Evolutionary conservation across 2,888 invertebrate species (phyloP), one percentile per base, ranked within the genome.

Genomic region (Caenorhabditis panamensis): DNA sequence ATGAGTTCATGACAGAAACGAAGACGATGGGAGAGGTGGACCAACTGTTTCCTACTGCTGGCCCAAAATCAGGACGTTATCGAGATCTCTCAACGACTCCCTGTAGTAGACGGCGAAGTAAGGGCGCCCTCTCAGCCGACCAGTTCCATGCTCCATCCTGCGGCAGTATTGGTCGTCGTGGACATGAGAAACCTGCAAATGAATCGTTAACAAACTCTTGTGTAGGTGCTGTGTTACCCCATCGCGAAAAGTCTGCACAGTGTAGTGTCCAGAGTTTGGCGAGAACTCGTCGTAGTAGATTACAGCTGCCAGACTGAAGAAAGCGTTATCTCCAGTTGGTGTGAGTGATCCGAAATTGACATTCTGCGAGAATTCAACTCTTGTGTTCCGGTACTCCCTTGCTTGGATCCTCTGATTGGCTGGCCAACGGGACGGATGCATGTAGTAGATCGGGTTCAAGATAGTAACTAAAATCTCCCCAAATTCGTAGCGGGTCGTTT

Each of bases 71-170:
- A 6, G 31, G 31, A 53, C 37, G 37, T 59, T 59, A 22, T 22
- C 2, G 9, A 11, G 2, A 2, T 13, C 13, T 13, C 13, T 41
- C 22, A 18, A 16, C 59, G 26, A n/a, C n/a, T 47, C 18, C 9
- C 28, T 63, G 31, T 63, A 63, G 47, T 63, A 63, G 18, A 63
- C 11, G 11, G 47, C 31, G 20, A 63, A 63, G 49, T 63, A 63
- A 6, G 63, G 63, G 5, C 5, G 2, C 18, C 47, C 47, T 3
- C 5, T 2, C 3, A 18, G n/a, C 3, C 47, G 47, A 5, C 18
- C 3, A 5, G 2, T 18, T 4, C 20, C 18, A n/a, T 9, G 1
- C 2, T 18, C 18, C 18, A 20, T 4, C 47, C 3, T 3, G 18
- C 9, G 2, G 47, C 18, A n/a, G 47, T 47, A 20, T 3, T 5